These are phyloP conservation scores for Cephus nigrinus DNA, from an alignment of 2,888 invertebrate genomes.

Conservation along the genomic window DNA sequence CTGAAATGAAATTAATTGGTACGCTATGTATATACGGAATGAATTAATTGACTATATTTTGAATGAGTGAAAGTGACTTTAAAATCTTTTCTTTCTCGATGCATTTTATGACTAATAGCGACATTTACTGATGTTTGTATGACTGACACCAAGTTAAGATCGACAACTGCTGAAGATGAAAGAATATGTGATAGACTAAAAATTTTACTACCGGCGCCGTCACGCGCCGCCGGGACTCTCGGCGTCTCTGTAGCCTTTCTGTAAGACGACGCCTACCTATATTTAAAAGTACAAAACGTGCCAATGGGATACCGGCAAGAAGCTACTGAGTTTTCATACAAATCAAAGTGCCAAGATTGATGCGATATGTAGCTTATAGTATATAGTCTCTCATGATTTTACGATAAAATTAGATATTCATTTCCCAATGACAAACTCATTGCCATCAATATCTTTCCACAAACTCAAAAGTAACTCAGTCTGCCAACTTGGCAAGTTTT, in stretches of 20 bases:
- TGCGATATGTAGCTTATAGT: background rate
- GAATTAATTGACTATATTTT: background rate
- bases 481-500: background rate
- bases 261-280: conserved; percentile 22
- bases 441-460: background rate
- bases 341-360: background rate
- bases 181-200: conserved; percentile 44
- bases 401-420: background rate
- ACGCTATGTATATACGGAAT: background rate
- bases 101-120: background rate
- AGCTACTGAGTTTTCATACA: background rate
- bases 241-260: conserved; percentile 35
- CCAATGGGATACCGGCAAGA: background rate
- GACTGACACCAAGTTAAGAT: background rate
- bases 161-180: conserved; percentile 47
- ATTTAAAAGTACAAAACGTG: conserved; percentile 13
- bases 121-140: background rate
- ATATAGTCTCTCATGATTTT: background rate
- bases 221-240: conserved; percentile 48
- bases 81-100: background rate
- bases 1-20: background rate
- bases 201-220: conserved; percentile 57
- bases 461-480: background rate
- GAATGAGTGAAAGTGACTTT: background rate
- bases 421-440: background rate